phyloP scores from a whole-genome alignment of 1,140 invertebrate genomes.

The Cepaea nemoralis region DNA sequence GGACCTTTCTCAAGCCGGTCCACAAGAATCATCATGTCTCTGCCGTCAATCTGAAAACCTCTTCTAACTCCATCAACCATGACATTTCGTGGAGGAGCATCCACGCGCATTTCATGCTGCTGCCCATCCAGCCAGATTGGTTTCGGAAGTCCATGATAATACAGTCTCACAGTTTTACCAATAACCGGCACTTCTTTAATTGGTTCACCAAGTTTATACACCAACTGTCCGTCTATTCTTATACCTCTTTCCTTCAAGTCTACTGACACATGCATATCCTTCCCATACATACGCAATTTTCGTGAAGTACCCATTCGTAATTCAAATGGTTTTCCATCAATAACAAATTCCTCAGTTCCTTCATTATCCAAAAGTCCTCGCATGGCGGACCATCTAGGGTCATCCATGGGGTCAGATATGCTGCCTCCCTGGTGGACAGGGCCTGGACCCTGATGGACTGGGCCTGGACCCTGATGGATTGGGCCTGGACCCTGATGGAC shows the following conservation, averaged over 20 bases:
- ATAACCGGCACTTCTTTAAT: slow-evolving; percentile 58
- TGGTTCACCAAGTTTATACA: slow-evolving; percentile 69
- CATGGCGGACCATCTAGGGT: slow-evolving; percentile 51
- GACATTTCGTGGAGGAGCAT: slow-evolving; percentile 68
- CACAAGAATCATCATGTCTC: slow-evolving; percentile 65
- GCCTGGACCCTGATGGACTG: background rate
- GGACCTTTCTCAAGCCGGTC: slow-evolving; percentile 64
- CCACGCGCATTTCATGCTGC: slow-evolving; percentile 63
- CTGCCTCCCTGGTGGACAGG: background rate
- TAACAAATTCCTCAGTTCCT: slow-evolving; percentile 61
- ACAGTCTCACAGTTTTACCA: slow-evolving; percentile 55
- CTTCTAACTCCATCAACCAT: slow-evolving; percentile 55
- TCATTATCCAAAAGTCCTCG: slow-evolving; percentile 38
- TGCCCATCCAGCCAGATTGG: slow-evolving; percentile 68
- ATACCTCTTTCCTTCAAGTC: slow-evolving; percentile 60
- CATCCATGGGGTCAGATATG: slow-evolving; percentile 42
- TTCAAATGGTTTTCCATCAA: slow-evolving; percentile 65
- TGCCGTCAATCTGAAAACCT: slow-evolving; percentile 65
- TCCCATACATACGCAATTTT: slow-evolving; percentile 50
- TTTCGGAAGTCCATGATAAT: slow-evolving; percentile 64
- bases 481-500: no score
- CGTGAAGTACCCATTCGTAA: slow-evolving; percentile 57
- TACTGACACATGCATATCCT: slow-evolving; percentile 52
- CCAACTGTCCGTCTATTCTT: slow-evolving; percentile 53
- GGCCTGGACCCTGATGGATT: background rate